These are phyloP conservation scores for Nycteola revayana DNA, from an alignment of 2,888 invertebrate species.

Conservation along the genomic window DNA sequence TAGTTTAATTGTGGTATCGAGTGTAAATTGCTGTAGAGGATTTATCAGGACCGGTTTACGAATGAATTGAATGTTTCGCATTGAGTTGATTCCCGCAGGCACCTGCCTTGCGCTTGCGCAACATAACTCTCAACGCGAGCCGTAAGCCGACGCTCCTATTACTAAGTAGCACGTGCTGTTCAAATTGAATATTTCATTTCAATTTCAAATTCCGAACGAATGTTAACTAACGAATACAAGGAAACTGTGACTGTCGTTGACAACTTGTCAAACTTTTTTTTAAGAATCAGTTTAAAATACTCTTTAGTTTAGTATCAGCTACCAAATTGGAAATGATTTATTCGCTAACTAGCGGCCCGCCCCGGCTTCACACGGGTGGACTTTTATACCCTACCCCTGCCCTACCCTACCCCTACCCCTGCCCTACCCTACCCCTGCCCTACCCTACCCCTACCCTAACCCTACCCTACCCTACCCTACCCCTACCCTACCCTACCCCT, in stretches of 20 bases:
- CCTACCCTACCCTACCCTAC: too few species aligned
- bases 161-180: conserved; percentile 43
- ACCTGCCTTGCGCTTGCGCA: conserved; percentile 46
- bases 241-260: conserved; percentile 48
- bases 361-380: too few species aligned
- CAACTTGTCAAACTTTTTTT: conserved; percentile 15
- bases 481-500: too few species aligned
- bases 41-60: conserved; percentile 26
- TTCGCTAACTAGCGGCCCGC: too few species aligned
- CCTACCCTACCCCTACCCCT: too few species aligned
- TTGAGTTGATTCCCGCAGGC: conserved; percentile 48
- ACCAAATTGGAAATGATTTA: too few species aligned
- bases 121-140: conserved; percentile 28
- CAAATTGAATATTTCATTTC: conserved; percentile 40
- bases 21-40: conserved; percentile 23
- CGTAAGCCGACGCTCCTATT: conserved; percentile 20
- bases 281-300: too few species aligned
- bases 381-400: too few species aligned
- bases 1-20: conserved; percentile 6
- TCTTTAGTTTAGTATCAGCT: too few species aligned
- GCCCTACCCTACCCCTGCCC: too few species aligned
- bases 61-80: conserved; percentile 28
- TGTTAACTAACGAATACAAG: conserved; percentile 30
- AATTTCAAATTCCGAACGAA: conserved; percentile 40
- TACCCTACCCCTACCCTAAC: too few species aligned